Evolutionary conservation across 2,888 invertebrate species (phyloP).

Genomic region (Marronus borbonicus): DNA sequence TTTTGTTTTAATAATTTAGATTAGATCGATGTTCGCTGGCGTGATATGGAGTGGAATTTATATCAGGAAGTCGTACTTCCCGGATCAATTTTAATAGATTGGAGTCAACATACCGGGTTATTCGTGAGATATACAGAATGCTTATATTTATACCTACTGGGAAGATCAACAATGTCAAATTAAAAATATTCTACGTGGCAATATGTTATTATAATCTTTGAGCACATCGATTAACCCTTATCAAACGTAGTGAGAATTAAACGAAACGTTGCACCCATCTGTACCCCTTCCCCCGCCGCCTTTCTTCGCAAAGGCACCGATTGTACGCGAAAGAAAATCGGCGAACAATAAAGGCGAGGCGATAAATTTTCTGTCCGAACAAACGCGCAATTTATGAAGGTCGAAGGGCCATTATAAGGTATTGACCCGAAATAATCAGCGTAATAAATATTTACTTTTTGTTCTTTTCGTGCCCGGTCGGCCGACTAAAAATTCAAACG

Average conservation of each 20-base stretch:
- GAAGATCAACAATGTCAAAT: no score
- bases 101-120: no score
- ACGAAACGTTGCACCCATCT: no score
- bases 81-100: no score
- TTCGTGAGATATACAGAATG: no score
- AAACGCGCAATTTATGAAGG: slow-evolving; percentile 46
- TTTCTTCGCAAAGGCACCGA: no score
- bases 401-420: slow-evolving; percentile 45
- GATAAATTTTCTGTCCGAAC: slow-evolving; percentile 44
- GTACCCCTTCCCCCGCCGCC: no score
- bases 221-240: no score
- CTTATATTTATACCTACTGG: no score
- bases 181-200: no score
- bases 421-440: slow-evolving; percentile 48
- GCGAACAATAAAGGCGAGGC: slow-evolving; percentile 37
- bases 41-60: neutral
- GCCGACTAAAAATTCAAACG: slow-evolving; percentile 36
- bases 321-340: slow-evolving; percentile 16
- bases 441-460: slow-evolving; percentile 48
- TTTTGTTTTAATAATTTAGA: slow-evolving; percentile 19
- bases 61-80: neutral
- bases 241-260: no score
- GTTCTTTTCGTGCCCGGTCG: slow-evolving; percentile 20
- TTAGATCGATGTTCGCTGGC: neutral
- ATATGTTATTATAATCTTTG: no score